Evolutionary conservation across 2,113 vertebrate genomes (phyloP), one percentile per base, ranked within the genome.

Genomic region (Oryzias woworae): DNA sequence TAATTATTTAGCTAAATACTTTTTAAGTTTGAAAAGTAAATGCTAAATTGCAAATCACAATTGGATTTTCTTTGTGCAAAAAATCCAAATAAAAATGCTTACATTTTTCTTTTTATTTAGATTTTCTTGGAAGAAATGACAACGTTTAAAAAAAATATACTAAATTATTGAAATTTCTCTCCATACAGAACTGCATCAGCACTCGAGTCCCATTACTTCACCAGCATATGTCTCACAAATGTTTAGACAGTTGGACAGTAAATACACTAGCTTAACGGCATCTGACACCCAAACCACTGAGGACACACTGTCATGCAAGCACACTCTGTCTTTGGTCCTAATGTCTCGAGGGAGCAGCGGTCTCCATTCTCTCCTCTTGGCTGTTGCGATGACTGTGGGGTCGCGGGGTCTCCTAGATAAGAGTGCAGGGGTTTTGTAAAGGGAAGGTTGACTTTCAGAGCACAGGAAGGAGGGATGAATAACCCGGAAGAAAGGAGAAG

Each of bases 401-500:
- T 94, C 92, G 83, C 49, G 81, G 92, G 93, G 91, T 90, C 91
- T 90, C 83, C 63, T 86, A 92, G 94, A 95, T 96, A 94, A 95
- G 92, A 80, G 76, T 55, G 69, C 72, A 71, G 31, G 61, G 90
- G 90, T 91, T 90, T 95, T 94, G 93, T 95, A 92, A 91, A 85
- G 60, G 80, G 82, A 85, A 92, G 94, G 93, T 93, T 92, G 94
- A 91, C 94, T 95, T 94, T 95, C 93, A 91, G 92, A 76, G 78
- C 77, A 86, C 93, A 95, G 95, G 93, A 95, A 95, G 91, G 63
- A 72, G 77, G 87, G 60, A 90, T 94, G 93, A 94, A 94, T 89
- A 91, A 91, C 69, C 43, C 56, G 66, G 85, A 90, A 93, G 87
- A 89, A 89, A 47, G 83, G 85, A 89, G 86, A 86, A 89, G 69